Base-by-base conservation (phyloP, 2,797 vertebrate genomes). In the Pempheris klunzingeri region DNA sequence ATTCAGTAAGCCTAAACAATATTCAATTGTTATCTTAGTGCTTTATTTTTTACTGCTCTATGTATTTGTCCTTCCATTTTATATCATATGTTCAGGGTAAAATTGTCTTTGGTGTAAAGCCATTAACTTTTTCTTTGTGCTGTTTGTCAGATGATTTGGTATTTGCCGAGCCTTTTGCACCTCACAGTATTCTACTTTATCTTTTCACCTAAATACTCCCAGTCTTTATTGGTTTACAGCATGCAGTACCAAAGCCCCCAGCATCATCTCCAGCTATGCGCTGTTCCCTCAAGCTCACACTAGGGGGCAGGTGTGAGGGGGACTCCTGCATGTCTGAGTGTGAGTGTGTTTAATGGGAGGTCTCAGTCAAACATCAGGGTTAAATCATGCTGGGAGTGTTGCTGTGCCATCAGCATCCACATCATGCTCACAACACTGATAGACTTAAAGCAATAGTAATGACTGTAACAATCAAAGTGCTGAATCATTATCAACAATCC, bases 261-360 rank as follows among this genome's bases (percentile, higher is more conserved):
- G 22, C 14, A 22, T n/a, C 11, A 12, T 28, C 15, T 39, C 12
- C 12, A 18, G 4, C 39, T 36, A 28, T 46, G 11, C 41, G 36
- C 8, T 30, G 28, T 43, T 74, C 34, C 60, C 26, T 61, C 26
- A 68, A 44, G 55, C 41, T 22, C 68, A 76, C 85, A 79, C 78
- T 71, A 80, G 85, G 32, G 63, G 85, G 76, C 85, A 74, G 58
- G 28, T 60, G 3, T 7, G 12, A 22, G 6, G 30, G n/a, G 28
- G 2, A 32, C 17, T 17, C 13, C 0, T 39, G 22, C 7, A 10
- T 39, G 43, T 49, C 26, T 59, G 4, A 20, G 22, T 43, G n/a
- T 55, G 22, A 39, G 24, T 50, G 46, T 43, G 22, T 60, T 22
- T 61, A 32, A 7, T 22, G 49, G 17, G 24, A 55, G 24, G 44